These are phyloP conservation scores for Hydropsyche tenuis DNA, from an alignment of 1,140 invertebrate species.

Conservation along the genomic window DNA sequence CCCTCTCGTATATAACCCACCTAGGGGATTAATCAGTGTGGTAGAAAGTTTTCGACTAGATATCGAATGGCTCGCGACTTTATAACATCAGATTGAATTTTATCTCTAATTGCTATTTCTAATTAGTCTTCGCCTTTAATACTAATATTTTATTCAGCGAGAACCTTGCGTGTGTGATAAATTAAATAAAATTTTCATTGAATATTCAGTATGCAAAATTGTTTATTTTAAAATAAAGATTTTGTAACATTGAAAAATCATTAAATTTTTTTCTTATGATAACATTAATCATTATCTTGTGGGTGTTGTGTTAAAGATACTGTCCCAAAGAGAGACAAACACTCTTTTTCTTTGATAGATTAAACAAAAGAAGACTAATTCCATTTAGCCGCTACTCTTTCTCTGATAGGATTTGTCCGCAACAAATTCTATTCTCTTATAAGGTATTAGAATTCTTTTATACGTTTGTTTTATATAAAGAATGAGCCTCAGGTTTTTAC, in stretches of 20 bases:
- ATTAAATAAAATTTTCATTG: too few relatives aligned
- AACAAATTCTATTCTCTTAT: conserved; percentile 33
- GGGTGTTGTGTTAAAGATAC: neutral
- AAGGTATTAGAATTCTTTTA: conserved; percentile 28
- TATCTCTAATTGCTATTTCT: neutral
- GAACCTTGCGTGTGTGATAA: too few relatives aligned
- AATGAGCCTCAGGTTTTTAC: neutral
- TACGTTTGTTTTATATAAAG: conserved; percentile 33
- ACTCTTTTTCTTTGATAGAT: conserved; percentile 33
- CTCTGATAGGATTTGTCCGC: conserved; percentile 33
- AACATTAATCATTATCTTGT: neutral
- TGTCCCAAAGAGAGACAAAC: conserved; percentile 2
- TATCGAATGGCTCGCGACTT: conserved; percentile 9
- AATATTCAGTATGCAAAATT: too few relatives aligned
- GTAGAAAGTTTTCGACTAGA: conserved; percentile 19
- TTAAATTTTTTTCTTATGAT: conserved; percentile 5
- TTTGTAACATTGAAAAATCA: neutral
- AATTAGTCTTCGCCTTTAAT: too few relatives aligned
- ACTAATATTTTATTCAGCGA: too few relatives aligned
- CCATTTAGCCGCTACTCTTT: conserved; percentile 40
- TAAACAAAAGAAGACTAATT: conserved; percentile 45
- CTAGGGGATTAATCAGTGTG: conserved; percentile 17
- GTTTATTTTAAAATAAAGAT: too few relatives aligned
- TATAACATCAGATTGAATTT: conserved; percentile 13
- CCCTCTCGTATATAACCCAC: neutral